These are phyloP conservation scores for Heliornis fulica DNA, from an alignment of 2,113 vertebrate species.

Conservation along the genomic window DNA sequence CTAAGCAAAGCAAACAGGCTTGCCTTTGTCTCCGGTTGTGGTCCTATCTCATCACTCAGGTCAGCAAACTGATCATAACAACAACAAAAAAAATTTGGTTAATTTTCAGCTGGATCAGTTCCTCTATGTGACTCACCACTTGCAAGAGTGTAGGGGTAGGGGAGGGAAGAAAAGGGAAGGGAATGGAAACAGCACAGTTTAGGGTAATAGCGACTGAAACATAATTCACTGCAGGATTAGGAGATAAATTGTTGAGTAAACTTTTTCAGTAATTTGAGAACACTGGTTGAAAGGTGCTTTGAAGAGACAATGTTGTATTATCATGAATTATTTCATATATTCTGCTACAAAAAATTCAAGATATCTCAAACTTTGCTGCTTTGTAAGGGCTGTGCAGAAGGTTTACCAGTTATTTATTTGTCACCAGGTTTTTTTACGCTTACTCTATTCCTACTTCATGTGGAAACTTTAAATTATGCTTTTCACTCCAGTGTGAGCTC, in stretches of 20 bases:
- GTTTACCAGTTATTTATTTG: background rate
- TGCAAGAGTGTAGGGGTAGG: background rate
- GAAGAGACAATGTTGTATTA: background rate
- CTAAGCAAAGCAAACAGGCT: background rate
- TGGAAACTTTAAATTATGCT: background rate
- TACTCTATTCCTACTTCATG: background rate
- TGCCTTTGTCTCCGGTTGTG: background rate
- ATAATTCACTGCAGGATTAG: background rate
- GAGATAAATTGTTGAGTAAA: background rate
- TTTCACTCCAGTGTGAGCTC: background rate
- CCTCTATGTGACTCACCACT: background rate
- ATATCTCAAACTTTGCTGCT: background rate
- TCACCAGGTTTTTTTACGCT: background rate
- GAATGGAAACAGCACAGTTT: background rate
- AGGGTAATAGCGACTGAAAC: background rate
- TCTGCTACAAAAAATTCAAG: background rate
- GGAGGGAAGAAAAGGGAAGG: background rate
- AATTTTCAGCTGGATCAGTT: conserved; percentile 1
- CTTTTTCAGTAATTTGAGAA: background rate
- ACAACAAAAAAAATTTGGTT: background rate
- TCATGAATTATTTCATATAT: background rate
- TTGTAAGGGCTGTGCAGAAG: background rate
- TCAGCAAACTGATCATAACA: background rate
- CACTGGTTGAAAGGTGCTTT: background rate
- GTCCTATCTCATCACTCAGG: background rate